phyloP scores from a whole-genome alignment of 2,113 vertebrate genomes.

The Dipodomys merriami region DNA sequence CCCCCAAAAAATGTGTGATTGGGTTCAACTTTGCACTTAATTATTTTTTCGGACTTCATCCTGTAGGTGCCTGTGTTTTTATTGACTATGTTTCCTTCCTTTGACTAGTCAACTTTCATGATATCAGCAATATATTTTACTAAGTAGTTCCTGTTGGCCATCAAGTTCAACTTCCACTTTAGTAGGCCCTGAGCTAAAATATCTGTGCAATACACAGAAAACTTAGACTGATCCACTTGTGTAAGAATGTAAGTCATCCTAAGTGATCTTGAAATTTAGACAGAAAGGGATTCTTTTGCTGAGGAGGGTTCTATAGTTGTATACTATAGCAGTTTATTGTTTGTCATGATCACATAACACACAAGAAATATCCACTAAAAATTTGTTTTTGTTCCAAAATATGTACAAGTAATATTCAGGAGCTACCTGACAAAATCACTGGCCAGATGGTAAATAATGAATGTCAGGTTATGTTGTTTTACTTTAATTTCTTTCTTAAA shows the following conservation, averaged over 20 bases:
- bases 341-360: too few relatives aligned
- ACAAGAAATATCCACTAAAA: background rate
- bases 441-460: too few relatives aligned
- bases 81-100: background rate
- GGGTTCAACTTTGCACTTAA: background rate
- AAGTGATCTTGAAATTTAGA: background rate
- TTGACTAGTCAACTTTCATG: background rate
- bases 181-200: background rate
- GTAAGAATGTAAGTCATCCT: background rate
- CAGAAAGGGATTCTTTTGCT: background rate
- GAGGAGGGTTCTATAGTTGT: background rate
- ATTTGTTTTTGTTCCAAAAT: background rate
- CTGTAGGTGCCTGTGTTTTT: background rate
- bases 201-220: background rate
- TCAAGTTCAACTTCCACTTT: background rate
- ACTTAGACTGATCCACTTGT: background rate
- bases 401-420: background rate
- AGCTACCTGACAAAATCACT: background rate
- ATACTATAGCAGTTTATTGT: too few relatives aligned
- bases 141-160: background rate
- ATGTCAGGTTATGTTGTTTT: background rate
- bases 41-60: background rate
- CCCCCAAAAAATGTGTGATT: background rate
- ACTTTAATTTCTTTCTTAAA: background rate
- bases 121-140: background rate